Evolutionary conservation across 2,113 vertebrate species (phyloP).

Genomic region (Talpa occidentalis): DNA sequence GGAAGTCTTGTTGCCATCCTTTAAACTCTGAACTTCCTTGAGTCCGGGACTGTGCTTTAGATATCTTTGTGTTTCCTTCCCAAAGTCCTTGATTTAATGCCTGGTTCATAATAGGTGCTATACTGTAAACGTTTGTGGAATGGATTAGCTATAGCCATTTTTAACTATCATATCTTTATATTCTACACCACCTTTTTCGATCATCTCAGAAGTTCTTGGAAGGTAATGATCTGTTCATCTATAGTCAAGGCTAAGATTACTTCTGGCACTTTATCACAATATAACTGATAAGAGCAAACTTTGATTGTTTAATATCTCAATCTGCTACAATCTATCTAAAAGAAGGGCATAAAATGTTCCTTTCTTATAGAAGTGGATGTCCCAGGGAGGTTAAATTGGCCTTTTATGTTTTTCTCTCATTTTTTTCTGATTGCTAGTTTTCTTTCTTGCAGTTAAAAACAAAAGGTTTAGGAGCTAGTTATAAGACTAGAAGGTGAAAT

Average conservation of each 20-base stretch:
- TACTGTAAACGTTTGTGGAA: conserved; percentile 10
- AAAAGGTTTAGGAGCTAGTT: neutral
- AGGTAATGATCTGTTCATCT: neutral
- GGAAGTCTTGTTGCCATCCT: neutral
- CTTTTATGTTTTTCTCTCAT: neutral
- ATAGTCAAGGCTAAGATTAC: neutral
- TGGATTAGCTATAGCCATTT: neutral
- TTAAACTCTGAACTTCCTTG: neutral
- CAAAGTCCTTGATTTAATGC: neutral
- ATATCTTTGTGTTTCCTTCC: neutral
- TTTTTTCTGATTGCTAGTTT: neutral
- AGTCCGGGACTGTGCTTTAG: neutral
- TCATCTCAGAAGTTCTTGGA: conserved; percentile 16
- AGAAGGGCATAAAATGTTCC: neutral
- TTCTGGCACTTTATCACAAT: neutral
- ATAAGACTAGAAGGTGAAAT: conserved; percentile 19
- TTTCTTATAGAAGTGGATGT: neutral
- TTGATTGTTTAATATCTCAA: conserved; percentile 45
- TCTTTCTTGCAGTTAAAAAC: neutral
- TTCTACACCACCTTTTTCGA: neutral
- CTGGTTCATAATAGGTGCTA: neutral
- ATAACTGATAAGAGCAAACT: conserved; percentile 17
- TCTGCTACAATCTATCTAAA: neutral
- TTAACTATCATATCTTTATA: neutral
- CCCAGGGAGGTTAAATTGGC: neutral